Evolutionary conservation across 2,888 invertebrate genomes (phyloP).

Genomic region (Sussaba pulchella): DNA sequence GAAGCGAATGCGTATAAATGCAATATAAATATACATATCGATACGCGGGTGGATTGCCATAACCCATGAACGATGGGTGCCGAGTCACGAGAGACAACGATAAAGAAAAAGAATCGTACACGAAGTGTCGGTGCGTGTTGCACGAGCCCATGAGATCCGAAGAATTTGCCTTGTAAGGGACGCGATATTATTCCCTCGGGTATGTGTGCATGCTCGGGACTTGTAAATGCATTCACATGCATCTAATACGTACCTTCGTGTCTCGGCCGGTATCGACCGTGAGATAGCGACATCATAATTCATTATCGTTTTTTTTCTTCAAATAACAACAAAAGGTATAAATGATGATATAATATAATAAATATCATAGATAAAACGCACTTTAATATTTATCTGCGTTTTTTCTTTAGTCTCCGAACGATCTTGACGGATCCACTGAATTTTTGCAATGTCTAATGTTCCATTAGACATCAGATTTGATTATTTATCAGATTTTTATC

Average conservation of each 20-base stretch:
- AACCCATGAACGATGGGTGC: constrained; percentile 50
- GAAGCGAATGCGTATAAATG: no score
- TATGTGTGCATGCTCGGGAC: constrained; percentile 33
- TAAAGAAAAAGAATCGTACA: constrained; percentile 54
- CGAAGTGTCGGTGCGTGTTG: constrained; percentile 73
- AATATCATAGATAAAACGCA: not conserved
- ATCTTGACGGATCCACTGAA: constrained; percentile 19
- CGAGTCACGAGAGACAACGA: constrained; percentile 66
- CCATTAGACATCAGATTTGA: no score
- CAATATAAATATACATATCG: not conserved
- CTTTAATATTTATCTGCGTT: not conserved
- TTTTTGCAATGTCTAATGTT: no score
- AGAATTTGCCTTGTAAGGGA: constrained; percentile 80
- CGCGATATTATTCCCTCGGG: constrained; percentile 63
- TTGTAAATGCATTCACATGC: constrained; percentile 39
- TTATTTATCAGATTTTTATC: no score
- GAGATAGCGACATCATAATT: constrained; percentile 40
- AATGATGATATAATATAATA: constrained; percentile 6
- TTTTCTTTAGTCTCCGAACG: not conserved
- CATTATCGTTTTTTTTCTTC: not conserved
- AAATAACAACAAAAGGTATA: not conserved
- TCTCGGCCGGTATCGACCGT: constrained; percentile 37
- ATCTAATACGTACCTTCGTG: constrained; percentile 36
- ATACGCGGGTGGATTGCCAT: constrained; percentile 39
- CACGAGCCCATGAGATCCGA: constrained; percentile 62